Base-by-base conservation (phyloP, 2,113 vertebrate species). In the Malurus melanocephalus region DNA sequence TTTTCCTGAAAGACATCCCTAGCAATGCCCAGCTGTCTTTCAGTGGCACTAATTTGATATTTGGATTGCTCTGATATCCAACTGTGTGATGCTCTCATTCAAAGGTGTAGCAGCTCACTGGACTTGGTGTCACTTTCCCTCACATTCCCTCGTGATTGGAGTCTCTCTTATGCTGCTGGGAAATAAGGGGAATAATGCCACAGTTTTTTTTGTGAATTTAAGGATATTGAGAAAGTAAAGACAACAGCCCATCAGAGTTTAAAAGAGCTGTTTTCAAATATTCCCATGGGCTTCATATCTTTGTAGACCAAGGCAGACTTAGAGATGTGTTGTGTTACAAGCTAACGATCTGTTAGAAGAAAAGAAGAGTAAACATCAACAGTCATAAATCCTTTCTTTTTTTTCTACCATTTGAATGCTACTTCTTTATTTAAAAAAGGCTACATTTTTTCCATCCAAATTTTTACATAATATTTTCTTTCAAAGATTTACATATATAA, bases 321-420 rank as follows among this genome's bases (percentile, higher is more conserved):
- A 74, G 72, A 83, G 91, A 83, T 75, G 45, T 30, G 26, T 62
- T 82, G 30, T 33, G 32, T 28, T 87, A 4, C 59, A 56, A 90
- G 48, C 45, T 92, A 92, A 80, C 64, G 56, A 67, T 53, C 40
- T 87, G 64, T 62, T 79, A 79, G 80, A 89, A 85, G n/a, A 64
- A 75, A 89, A 52, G 59, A 60, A 59, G 23, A 83, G 56, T 24
- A 77, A 88, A 83, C 32, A 78, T 56, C 32, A 85, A 56, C 40
- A 77, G 22, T 51, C 32, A 86, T 86, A 83, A 91, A 92, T 80
- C 6, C 14, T 42, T 49, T 10, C 38, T 49, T 10, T 38, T n/a
- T 26, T 42, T 46, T 67, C 17, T 49, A 38, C 1, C 43, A 6
- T 62, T 90, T 81, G 27, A 85, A 46, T 69, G 6, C 28, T 79